phyloP scores from a whole-genome alignment of 2,113 vertebrate genomes.

The Orthonyx spaldingii region DNA sequence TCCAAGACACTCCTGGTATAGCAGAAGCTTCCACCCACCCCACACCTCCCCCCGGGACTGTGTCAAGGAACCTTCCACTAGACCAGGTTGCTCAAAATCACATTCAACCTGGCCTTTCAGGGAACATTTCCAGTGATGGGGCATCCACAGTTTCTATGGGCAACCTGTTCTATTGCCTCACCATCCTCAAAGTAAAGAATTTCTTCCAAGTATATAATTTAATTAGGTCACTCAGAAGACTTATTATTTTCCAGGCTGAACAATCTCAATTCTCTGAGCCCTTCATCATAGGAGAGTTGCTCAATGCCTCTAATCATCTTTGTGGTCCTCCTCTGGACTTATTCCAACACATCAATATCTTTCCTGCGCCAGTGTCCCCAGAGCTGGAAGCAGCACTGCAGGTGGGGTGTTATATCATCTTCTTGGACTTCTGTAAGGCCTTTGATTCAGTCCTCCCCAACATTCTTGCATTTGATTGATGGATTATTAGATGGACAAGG shows the following conservation, averaged over 20 bases:
- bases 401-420: not conserved
- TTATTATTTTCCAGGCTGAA: not conserved
- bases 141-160: not conserved
- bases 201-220: not conserved
- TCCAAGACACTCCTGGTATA: too few relatives aligned
- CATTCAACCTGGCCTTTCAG: not conserved
- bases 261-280: not conserved
- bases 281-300: not conserved
- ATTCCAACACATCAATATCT: not conserved
- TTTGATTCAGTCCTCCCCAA: not conserved
- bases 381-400: not conserved
- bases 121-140: not conserved
- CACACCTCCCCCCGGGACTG: too few relatives aligned
- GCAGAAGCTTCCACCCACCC: too few relatives aligned
- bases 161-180: not conserved
- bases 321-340: not conserved
- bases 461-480: not conserved
- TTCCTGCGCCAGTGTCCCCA: not conserved
- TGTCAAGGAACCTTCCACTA: not conserved
- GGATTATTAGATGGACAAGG: not conserved
- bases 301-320: not conserved
- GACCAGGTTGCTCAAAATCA: not conserved
- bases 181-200: not conserved
- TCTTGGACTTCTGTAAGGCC: not conserved
- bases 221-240: not conserved